Percentiles rank a stretch among this genome's conserved stretches.
phyloP scores from a whole-genome alignment of 2,888 invertebrate species.

The Standfussiana lucernea region DNA sequence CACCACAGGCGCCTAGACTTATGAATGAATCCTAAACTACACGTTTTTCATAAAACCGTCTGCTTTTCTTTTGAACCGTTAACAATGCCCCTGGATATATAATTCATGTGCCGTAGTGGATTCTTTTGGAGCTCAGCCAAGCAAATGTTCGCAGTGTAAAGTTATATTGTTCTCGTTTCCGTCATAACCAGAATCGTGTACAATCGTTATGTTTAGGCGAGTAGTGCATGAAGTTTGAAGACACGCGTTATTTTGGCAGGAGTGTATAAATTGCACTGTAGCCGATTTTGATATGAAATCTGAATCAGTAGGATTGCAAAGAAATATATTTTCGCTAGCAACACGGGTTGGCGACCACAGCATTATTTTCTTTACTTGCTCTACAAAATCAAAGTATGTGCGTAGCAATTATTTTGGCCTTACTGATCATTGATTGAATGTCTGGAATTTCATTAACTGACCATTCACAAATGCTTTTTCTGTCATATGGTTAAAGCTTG shows the following conservation, averaged over 20 bases:
- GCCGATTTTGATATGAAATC: too few relatives aligned
- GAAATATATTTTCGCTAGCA: too few relatives aligned
- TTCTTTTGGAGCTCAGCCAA: conserved; percentile 65
- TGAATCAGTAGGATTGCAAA: too few relatives aligned
- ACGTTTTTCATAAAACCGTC: conserved; percentile 38
- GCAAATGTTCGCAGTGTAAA: conserved; percentile 52
- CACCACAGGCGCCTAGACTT: background rate
- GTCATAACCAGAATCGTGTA: conserved; percentile 58
- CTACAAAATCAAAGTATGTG: too few relatives aligned
- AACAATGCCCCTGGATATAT: conserved; percentile 62
- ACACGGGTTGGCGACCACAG: too few relatives aligned
- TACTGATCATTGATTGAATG: too few relatives aligned
- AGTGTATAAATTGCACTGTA: background rate
- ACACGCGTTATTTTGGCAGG: background rate
- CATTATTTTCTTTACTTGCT: too few relatives aligned
- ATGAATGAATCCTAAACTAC: conserved; percentile 49
- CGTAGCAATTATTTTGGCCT: too few relatives aligned
- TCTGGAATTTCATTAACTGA: background rate
- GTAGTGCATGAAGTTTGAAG: conserved; percentile 22
- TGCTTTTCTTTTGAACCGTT: conserved; percentile 43
- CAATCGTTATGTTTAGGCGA: conserved; percentile 47
- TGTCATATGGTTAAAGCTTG: background rate
- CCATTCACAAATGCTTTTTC: background rate
- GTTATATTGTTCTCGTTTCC: conserved; percentile 63
- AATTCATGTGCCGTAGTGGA: conserved; percentile 58